Conservation (phyloP, 2,797 vertebrate genomes). For the Mus spretus region DNA sequence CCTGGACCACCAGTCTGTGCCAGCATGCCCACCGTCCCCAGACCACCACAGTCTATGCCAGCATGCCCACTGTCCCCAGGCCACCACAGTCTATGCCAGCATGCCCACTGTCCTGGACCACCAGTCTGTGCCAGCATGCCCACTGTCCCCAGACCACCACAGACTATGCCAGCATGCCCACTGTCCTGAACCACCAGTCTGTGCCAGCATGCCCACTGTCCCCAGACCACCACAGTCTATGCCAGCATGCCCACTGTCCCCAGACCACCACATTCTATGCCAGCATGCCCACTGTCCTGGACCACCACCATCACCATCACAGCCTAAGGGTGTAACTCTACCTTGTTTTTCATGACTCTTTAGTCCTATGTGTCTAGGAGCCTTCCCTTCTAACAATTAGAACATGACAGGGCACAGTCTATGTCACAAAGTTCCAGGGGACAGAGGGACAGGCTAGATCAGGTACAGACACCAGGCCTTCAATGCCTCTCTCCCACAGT, state of each 20-base stretch:
- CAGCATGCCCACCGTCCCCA: too few relatives aligned
- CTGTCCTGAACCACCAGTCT: neutral
- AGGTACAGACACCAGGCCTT: neutral
- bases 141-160: neutral
- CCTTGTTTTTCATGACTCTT: neutral
- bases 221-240: too few relatives aligned
- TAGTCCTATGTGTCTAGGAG: neutral
- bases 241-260: too few relatives aligned
- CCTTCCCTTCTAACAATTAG: neutral
- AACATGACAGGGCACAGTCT: neutral
- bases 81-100: neutral
- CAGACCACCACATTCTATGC: neutral
- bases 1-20: neutral
- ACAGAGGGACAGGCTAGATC: neutral
- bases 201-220: neutral
- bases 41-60: neutral
- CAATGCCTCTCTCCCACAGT: neutral
- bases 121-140: too few relatives aligned
- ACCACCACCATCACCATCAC: neutral
- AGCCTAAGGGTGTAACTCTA: neutral
- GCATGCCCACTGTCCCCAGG: fast-evolving
- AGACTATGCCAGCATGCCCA: neutral
- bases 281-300: fast-evolving
- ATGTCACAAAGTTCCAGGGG: neutral
- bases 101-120: neutral